Conservation (phyloP, 2,113 vertebrate species). For the Cyanistes caeruleus region DNA sequence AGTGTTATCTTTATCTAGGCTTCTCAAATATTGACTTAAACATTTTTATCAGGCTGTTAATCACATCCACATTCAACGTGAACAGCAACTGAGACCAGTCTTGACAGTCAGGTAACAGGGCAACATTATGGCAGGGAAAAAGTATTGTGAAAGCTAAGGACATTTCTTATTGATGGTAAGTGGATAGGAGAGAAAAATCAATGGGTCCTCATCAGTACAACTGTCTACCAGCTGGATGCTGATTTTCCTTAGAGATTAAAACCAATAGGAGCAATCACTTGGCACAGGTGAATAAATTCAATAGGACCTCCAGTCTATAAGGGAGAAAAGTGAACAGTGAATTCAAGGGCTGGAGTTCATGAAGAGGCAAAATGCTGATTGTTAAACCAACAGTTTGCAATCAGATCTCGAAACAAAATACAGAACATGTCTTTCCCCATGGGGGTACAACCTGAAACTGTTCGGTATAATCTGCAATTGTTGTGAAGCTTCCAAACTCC, state of each 20-base stretch:
- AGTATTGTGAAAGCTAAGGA: slow-evolving; percentile 16
- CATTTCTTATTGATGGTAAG: slow-evolving; percentile 9
- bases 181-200: slow-evolving; percentile 34
- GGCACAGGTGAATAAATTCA: background rate
- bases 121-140: background rate
- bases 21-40: slow-evolving; percentile 26
- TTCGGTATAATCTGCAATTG: background rate
- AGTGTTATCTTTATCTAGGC: background rate
- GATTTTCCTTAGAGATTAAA: slow-evolving; percentile 25
- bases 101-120: background rate
- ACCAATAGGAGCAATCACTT: slow-evolving; percentile 13
- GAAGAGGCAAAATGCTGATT: background rate
- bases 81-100: background rate
- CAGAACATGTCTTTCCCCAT: background rate
- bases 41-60: slow-evolving; percentile 49
- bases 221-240: background rate
- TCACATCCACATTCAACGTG: background rate
- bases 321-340: slow-evolving; percentile 1
- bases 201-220: slow-evolving; percentile 24
- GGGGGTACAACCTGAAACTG: background rate
- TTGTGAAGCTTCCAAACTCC: background rate
- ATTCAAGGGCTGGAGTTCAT: background rate
- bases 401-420: background rate
- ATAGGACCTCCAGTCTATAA: background rate
- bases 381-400: background rate